Evolutionary conservation across 2,888 invertebrate genomes (phyloP).

Genomic region (Halictus ligatus): DNA sequence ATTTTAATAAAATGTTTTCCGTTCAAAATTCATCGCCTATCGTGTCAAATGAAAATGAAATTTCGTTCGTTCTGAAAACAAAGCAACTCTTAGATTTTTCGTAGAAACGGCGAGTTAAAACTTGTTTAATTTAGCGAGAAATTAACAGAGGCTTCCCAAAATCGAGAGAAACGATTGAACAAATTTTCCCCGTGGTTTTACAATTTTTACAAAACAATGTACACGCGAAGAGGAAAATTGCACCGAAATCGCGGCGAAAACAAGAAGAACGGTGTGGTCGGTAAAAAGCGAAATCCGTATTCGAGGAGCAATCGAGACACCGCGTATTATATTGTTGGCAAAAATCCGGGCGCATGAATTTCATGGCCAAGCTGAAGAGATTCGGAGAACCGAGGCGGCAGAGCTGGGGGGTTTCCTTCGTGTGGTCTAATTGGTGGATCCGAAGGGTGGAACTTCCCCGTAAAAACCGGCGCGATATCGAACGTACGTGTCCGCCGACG

Average conservation of each 20-base stretch:
- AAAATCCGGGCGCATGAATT: conserved; percentile 17
- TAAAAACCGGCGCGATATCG: conserved; percentile 78
- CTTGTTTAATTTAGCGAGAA: too few species aligned
- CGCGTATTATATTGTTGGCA: background rate
- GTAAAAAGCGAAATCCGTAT: background rate
- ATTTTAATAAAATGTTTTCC: background rate
- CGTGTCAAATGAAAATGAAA: background rate
- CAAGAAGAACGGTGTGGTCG: background rate
- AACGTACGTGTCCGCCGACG: conserved; percentile 77
- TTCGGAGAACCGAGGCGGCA: conserved; percentile 32
- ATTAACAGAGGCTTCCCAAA: background rate
- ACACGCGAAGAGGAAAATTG: background rate
- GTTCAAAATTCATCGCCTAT: background rate
- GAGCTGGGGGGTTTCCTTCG: conserved; percentile 61
- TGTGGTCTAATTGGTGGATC: conserved; percentile 73
- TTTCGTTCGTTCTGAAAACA: background rate
- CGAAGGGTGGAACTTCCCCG: conserved; percentile 73
- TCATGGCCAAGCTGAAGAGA: conserved; percentile 39
- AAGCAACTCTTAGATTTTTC: background rate
- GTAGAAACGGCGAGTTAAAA: too few species aligned
- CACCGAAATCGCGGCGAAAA: background rate
- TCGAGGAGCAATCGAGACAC: conserved; percentile 7
- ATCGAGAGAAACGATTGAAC: background rate
- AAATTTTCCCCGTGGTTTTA: background rate
- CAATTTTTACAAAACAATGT: background rate